Evolutionary conservation across 2,888 invertebrate species (phyloP), one percentile per base, ranked within the genome.

Genomic region (Patella ulyssiponensis): DNA sequence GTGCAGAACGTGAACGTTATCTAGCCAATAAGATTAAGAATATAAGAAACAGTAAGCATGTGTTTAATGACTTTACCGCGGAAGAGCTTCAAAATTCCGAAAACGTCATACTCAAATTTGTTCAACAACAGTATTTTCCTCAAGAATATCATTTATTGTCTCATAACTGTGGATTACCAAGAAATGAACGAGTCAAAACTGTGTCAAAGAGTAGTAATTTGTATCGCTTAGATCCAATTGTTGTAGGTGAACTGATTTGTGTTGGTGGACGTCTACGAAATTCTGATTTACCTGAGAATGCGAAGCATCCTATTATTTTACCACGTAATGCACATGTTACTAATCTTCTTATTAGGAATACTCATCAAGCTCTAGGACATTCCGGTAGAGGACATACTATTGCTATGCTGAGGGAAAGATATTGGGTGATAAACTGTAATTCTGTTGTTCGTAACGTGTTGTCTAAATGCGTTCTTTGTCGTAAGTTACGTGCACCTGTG

Each of bases 371-470:
- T n/a, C n/a, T n/a, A n/a, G n/a, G n/a, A n/a, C n/a, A n/a, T n/a
- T n/a, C n/a, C n/a, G n/a, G n/a, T n/a, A n/a, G n/a, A n/a, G n/a
- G 4, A 0, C 76, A 76, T 53, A 71, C 33, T 53, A 33, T 76
- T 51, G 76, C 76, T 23, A 53, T 53, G 20, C 11, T 71, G 11
- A 33, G 76, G 23, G 69, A 72, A 44, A 33, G 2, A 12, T 76
- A 53, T 56, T 76, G 72, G 76, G 53, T 76, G 12, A 70, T 51
- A 9, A 54, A 54, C 17, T 71, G 27, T 44, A 23, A 53, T 14
- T 51, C 20, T n/a, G 53, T 69, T 20, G 70, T 75, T 15, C 20
- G 70, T 5, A 44, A 23, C 11, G 52, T 53, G 5, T 14, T 75
- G 5, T 64, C 20, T 53, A 64, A 51, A 23, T 75, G 75, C 20